phyloP scores from a whole-genome alignment of 2,797 vertebrate genomes.

The Rhadinocentrus ornatus region DNA sequence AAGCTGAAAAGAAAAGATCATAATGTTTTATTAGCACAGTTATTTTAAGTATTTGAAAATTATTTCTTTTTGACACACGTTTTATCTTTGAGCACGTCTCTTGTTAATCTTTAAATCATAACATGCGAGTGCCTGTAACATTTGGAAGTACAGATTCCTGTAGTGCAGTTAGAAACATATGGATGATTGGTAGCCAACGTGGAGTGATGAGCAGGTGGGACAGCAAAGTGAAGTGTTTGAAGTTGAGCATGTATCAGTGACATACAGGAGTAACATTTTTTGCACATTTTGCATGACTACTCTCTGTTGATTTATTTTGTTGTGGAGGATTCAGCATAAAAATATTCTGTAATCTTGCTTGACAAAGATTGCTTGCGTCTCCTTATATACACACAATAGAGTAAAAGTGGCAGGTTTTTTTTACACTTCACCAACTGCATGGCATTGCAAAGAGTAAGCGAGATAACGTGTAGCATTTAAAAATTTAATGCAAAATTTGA shows the following conservation, averaged over 20 bases:
- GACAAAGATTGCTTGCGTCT: constrained; percentile 17
- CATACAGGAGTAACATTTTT: constrained; percentile 16
- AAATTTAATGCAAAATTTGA: background rate
- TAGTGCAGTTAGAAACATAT: background rate
- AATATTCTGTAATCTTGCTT: constrained; percentile 4
- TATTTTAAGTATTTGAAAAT: constrained; percentile 20
- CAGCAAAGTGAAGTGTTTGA: background rate
- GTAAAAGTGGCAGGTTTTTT: constrained; percentile 13
- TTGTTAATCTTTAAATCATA: background rate
- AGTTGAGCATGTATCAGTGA: constrained; percentile 28
- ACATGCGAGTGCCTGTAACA: background rate
- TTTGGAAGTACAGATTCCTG: background rate
- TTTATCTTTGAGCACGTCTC: constrained; percentile 6
- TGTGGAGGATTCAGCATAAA: constrained; percentile 37
- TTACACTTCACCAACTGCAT: constrained; percentile 21
- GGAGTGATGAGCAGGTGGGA: background rate
- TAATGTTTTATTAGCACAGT: constrained; percentile 28
- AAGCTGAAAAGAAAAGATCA: constrained; percentile 21
- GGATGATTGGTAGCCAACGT: background rate
- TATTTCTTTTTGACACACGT: background rate
- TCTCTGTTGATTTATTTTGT: constrained; percentile 29
- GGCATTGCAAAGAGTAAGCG: background rate
- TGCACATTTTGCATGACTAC: constrained; percentile 46
- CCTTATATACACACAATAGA: constrained; percentile 1
- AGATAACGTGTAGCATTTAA: background rate